A percentile compares a stretch with the other conserved stretches of the same genome.
Evolutionary conservation across 2,797 vertebrate species (phyloP).

Genomic region (Salmo trutta): DNA sequence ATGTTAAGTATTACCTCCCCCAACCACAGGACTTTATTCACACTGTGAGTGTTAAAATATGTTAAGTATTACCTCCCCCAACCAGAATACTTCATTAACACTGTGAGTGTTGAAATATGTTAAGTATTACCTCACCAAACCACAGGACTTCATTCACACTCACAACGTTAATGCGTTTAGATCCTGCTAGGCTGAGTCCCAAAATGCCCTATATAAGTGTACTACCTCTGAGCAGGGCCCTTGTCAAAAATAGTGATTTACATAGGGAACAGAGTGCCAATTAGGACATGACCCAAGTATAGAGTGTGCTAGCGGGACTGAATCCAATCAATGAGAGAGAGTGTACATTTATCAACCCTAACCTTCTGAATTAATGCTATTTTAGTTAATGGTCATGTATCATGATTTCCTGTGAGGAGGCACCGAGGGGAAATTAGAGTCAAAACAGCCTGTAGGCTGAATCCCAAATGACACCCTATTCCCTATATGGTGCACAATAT

Average conservation of each 20-base stretch:
- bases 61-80: too few relatives aligned
- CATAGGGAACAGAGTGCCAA: neutral
- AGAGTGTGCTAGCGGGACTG: neutral
- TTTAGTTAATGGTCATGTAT: constrained; percentile 13
- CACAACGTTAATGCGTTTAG: neutral
- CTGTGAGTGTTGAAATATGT: neutral
- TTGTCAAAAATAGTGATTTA: too few relatives aligned
- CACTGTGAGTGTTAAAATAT: too few relatives aligned
- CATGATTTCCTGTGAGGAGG: neutral
- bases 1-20: too few relatives aligned
- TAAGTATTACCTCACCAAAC: too few relatives aligned
- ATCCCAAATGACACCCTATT: neutral
- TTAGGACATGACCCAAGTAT: neutral
- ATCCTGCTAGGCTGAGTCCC: too few relatives aligned
- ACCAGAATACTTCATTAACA: neutral
- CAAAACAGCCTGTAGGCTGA: neutral
- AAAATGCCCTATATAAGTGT: neutral
- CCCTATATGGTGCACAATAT: too few relatives aligned
- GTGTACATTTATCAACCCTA: constrained; percentile 15
- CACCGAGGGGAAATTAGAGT: neutral
- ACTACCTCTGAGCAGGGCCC: neutral
- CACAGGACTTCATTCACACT: neutral
- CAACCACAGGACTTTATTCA: too few relatives aligned
- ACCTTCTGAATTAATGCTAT: constrained; percentile 2
- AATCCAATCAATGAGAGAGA: constrained; percentile 11